Percentiles rank a stretch among this genome's conserved stretches.
Conservation (phyloP, 2,113 vertebrate genomes). For the Cyprinodon variegatus region DNA sequence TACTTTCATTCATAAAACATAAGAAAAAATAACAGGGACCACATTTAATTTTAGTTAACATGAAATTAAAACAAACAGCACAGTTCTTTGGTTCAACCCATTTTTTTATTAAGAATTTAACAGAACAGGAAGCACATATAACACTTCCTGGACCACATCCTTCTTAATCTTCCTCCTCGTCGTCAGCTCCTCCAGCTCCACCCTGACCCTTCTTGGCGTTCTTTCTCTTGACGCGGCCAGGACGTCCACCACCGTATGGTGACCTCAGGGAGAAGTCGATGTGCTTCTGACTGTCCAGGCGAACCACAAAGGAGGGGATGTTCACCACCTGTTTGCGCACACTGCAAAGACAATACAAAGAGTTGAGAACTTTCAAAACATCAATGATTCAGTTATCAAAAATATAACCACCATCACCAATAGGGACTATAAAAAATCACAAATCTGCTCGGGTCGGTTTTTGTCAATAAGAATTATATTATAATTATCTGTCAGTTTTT, state of each 20-base stretch:
- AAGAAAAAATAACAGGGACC: not conserved
- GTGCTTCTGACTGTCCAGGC: slow-evolving; percentile 95
- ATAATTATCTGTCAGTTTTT: no score
- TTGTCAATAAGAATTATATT: no score
- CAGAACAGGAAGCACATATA: slow-evolving; percentile 32
- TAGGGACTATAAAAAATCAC: no score
- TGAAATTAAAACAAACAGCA: not conserved
- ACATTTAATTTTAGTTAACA: not conserved
- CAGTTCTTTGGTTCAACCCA: slow-evolving; percentile 40
- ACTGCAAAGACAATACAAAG: slow-evolving; percentile 60
- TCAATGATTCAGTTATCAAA: not conserved
- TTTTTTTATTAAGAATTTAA: slow-evolving; percentile 76
- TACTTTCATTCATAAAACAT: not conserved
- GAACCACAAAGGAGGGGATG: slow-evolving; percentile 93
- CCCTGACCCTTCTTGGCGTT: slow-evolving; percentile 94
- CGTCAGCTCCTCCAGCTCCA: slow-evolving; percentile 86
- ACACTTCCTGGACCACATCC: slow-evolving; percentile 17
- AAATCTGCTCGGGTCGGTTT: not conserved
- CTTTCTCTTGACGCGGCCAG: slow-evolving; percentile 92
- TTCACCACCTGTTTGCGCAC: slow-evolving; percentile 96
- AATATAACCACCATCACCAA: not conserved
- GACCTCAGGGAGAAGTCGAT: slow-evolving; percentile 94
- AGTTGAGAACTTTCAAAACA: not conserved
- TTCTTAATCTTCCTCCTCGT: slow-evolving; percentile 91
- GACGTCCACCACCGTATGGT: slow-evolving; percentile 89